Conservation (phyloP, 2,113 vertebrate genomes). For the Romanogobio albipinnatus region DNA sequence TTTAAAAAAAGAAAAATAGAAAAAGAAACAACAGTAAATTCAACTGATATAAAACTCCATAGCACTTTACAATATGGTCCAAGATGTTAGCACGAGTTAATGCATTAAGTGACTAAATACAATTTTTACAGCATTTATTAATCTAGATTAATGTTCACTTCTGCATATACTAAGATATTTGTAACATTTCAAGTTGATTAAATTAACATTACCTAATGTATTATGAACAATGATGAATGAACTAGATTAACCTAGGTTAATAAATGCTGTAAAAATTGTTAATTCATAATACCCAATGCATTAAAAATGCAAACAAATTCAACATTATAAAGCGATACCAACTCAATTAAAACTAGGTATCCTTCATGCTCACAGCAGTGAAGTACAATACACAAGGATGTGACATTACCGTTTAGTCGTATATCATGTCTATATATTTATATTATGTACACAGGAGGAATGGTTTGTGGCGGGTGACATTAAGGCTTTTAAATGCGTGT, state of each 20-base stretch:
- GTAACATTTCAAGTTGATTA: background rate
- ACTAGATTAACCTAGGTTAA: background rate
- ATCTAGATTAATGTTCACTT: background rate
- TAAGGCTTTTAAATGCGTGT: slow-evolving; percentile 75
- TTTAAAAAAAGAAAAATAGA: slow-evolving; percentile 65
- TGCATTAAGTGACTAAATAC: background rate
- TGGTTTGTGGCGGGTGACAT: slow-evolving; percentile 62
- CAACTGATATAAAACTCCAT: slow-evolving; percentile 54
- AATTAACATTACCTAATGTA: background rate
- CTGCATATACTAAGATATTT: background rate
- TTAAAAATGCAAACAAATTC: background rate
- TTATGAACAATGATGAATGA: background rate
- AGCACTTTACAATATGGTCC: slow-evolving; percentile 14
- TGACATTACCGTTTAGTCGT: slow-evolving; percentile 79
- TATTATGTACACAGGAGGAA: slow-evolving; percentile 75
- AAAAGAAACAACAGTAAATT: slow-evolving; percentile 69
- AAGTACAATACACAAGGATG: slow-evolving; percentile 73
- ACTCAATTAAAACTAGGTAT: slow-evolving; percentile 61
- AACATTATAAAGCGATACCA: slow-evolving; percentile 39
- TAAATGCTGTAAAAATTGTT: background rate
- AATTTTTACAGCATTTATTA: background rate
- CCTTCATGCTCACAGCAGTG: slow-evolving; percentile 76
- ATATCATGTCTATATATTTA: slow-evolving; percentile 74
- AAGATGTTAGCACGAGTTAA: background rate
- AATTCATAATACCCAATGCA: background rate